Evolutionary conservation across 1,140 invertebrate species (phyloP).

Genomic region (Bombus confusus): DNA sequence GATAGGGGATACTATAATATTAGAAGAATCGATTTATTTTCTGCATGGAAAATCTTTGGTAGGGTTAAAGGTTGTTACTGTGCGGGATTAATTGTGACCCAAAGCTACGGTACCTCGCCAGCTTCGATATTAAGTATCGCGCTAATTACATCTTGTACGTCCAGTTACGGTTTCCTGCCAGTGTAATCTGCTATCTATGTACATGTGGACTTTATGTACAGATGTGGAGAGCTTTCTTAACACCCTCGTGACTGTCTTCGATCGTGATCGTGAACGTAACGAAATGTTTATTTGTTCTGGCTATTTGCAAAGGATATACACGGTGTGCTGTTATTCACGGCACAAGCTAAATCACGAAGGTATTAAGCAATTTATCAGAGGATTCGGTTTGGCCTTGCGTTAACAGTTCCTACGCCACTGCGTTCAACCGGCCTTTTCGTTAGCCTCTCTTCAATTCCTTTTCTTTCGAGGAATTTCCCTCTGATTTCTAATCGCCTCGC

Average conservation of each 20-base stretch:
- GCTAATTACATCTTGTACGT: slow-evolving; percentile 19
- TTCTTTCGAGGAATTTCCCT: slow-evolving; percentile 24
- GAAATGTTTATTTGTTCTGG: not conserved
- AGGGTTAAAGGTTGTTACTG: slow-evolving; percentile 27
- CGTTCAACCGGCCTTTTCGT: slow-evolving; percentile 6
- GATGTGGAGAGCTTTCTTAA: not conserved
- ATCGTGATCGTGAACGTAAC: not conserved
- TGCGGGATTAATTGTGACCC: slow-evolving; percentile 47
- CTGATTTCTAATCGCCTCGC: not conserved
- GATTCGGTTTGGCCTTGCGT: not conserved
- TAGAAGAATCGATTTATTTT: not conserved
- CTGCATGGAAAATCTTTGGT: not conserved
- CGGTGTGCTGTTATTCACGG: too few species aligned
- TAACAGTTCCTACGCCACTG: slow-evolving; percentile 55
- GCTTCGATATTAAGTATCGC: slow-evolving; percentile 17
- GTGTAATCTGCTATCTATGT: slow-evolving; percentile 36
- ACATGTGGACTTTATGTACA: slow-evolving; percentile 25
- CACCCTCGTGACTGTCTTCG: not conserved
- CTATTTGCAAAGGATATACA: not conserved
- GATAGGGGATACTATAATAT: not conserved
- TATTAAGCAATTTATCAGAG: not conserved
- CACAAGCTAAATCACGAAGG: not conserved
- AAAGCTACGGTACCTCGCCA: slow-evolving; percentile 41
- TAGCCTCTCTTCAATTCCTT: not conserved
- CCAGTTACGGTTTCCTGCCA: not conserved